Conservation (phyloP, 2,888 invertebrate genomes). For the Tenthredo scrophulariae region DNA sequence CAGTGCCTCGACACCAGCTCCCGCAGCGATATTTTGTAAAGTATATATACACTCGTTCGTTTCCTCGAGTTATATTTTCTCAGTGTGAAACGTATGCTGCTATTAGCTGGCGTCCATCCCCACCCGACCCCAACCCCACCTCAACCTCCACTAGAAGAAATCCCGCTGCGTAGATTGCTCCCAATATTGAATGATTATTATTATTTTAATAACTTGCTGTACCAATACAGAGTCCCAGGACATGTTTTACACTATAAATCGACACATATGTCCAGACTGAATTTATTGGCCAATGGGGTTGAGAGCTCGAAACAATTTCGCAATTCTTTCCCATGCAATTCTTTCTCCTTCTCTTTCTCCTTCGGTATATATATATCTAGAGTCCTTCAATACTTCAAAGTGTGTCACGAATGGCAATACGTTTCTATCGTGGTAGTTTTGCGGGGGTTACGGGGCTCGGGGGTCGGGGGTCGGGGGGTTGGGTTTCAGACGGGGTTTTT, state of each 20-base stretch:
- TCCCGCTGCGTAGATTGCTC: conserved; percentile 22
- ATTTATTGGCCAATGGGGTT: conserved; percentile 56
- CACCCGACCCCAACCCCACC: background rate
- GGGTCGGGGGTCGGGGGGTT: background rate
- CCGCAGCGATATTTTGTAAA: conserved; percentile 76
- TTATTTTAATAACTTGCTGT: conserved; percentile 38
- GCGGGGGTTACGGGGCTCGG: background rate
- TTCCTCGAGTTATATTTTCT: conserved; percentile 48
- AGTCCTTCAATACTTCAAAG: conserved; percentile 12
- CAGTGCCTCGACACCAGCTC: conserved; percentile 63
- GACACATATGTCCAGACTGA: background rate
- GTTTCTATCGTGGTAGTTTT: conserved; percentile 8
- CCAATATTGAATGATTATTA: background rate
- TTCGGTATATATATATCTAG: background rate
- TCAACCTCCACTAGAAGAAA: background rate
- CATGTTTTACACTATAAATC: background rate
- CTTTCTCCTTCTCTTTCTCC: conserved; percentile 34
- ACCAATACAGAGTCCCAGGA: background rate
- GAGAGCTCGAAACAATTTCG: conserved; percentile 56
- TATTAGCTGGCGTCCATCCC: conserved; percentile 63
- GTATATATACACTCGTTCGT: conserved; percentile 61
- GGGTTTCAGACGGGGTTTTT: background rate
- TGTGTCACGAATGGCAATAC: conserved; percentile 31
- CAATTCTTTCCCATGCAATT: conserved; percentile 74
- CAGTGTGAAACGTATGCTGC: conserved; percentile 75